phyloP scores from a whole-genome alignment of 2,888 invertebrate genomes.

The Erynnis tages region DNA sequence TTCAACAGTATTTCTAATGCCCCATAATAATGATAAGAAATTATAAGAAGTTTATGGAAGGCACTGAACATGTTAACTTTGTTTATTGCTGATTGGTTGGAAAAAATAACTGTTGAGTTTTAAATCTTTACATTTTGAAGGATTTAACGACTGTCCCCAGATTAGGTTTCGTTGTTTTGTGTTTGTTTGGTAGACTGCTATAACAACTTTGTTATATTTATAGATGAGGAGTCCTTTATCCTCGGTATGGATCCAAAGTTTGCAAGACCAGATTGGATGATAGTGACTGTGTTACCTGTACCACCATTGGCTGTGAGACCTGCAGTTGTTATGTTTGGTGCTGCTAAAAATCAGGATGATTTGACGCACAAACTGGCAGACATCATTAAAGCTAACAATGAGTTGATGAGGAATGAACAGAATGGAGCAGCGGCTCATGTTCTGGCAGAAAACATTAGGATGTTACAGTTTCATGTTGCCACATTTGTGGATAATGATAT shows the following conservation, averaged over 20 bases:
- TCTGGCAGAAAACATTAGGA: constrained; percentile 96
- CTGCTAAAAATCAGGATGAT: constrained; percentile 99
- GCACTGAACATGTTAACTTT: no score
- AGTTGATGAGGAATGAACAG: constrained; percentile 96
- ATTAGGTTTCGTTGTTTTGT: not conserved
- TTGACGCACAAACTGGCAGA: constrained; percentile 99
- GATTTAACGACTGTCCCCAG: no score
- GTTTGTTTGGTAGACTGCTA: no score
- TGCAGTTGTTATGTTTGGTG: constrained; percentile 99
- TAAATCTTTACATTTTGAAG: no score
- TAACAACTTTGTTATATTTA: constrained; percentile 37
- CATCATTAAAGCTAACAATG: constrained; percentile 99
- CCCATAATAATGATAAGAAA: no score
- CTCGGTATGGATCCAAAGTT: constrained; percentile 98
- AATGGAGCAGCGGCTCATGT: constrained; percentile 99
- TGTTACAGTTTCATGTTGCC: constrained; percentile 99
- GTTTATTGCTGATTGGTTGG: no score
- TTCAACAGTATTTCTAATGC: no score
- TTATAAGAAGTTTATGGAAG: no score
- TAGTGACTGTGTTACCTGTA: constrained; percentile 97
- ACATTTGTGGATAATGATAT: constrained; percentile 99
- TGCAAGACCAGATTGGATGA: constrained; percentile 99
- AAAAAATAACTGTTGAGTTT: no score
- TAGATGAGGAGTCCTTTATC: constrained; percentile 97
- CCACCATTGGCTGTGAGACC: constrained; percentile 98